phyloP scores from a whole-genome alignment of 53 echinoderm and acorn worm genomes.

The Crossaster papposus region DNA sequence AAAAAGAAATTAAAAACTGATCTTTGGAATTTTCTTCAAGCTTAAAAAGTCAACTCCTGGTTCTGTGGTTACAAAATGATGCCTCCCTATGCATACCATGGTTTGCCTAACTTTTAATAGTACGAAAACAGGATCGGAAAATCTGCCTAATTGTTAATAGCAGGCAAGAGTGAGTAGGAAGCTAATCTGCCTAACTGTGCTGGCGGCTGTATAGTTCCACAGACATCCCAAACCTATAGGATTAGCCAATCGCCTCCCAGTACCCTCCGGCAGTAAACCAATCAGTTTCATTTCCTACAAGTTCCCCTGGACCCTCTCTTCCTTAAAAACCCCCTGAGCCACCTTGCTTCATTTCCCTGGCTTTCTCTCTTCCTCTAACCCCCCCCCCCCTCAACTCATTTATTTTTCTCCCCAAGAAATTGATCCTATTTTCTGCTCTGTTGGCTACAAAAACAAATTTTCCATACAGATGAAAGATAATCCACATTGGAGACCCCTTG shows the following conservation, averaged over 20 bases:
- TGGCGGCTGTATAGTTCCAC: neutral
- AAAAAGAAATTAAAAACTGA: no score
- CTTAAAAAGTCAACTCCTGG: no score
- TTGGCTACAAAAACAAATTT: slow-evolving; percentile 57
- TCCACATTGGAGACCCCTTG: slow-evolving; percentile 21
- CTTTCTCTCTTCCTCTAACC: neutral
- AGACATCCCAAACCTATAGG: slow-evolving; percentile 9
- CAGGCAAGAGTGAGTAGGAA: neutral
- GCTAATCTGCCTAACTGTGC: slow-evolving; percentile 42
- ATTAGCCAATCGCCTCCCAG: slow-evolving; percentile 34
- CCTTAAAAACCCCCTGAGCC: slow-evolving; percentile 16
- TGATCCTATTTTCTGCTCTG: slow-evolving; percentile 61
- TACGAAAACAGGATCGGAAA: neutral
- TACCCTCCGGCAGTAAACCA: slow-evolving; percentile 52
- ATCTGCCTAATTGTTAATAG: neutral
- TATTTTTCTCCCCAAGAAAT: slow-evolving; percentile 34
- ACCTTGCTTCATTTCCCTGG: slow-evolving; percentile 20
- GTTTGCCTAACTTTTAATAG: neutral
- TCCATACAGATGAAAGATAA: slow-evolving; percentile 21
- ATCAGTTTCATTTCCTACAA: slow-evolving; percentile 53
- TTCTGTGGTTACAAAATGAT: no score
- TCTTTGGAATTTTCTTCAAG: no score
- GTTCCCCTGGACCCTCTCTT: neutral
- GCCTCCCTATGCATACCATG: neutral
- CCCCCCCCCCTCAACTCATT: slow-evolving; percentile 5